Conservation (phyloP, 2,888 invertebrate genomes). For the Cremastobaeus sp. region DNA sequence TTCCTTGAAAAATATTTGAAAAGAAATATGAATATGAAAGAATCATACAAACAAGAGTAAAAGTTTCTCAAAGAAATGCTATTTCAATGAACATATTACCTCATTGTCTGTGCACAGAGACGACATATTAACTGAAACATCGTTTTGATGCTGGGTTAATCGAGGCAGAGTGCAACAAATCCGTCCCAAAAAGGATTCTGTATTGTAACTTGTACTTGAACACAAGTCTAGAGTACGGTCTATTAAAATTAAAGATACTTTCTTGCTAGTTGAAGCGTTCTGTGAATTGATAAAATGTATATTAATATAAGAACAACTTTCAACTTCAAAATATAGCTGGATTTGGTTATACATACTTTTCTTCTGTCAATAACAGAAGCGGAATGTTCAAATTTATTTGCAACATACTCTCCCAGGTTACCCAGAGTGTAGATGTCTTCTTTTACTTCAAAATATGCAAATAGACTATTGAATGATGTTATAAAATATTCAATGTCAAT, state of each 20-base stretch:
- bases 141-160: conserved; percentile 83
- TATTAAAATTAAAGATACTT: conserved; percentile 81
- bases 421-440: conserved; percentile 85
- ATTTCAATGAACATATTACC: conserved; percentile 59
- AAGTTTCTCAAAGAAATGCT: not conserved
- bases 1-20: conserved; percentile 63
- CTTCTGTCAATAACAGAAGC: conserved; percentile 76
- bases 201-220: conserved; percentile 81
- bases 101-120: conserved; percentile 78
- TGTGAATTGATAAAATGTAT: conserved; percentile 32
- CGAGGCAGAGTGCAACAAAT: conserved; percentile 82
- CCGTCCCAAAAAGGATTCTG: conserved; percentile 82
- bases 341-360: too few species aligned
- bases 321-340: not conserved
- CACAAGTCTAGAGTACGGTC: conserved; percentile 84
- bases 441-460: conserved; percentile 81
- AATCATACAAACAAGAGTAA: not conserved
- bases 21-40: not conserved
- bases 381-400: conserved; percentile 69
- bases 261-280: conserved; percentile 65
- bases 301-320: conserved; percentile 1
- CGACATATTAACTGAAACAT: conserved; percentile 84
- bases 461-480: conserved; percentile 70
- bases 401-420: conserved; percentile 81
- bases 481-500: conserved; percentile 68